A percentile compares a stretch with the other conserved stretches of the same genome.
Evolutionary conservation across 2,888 invertebrate genomes (phyloP).

Genomic region (Lepidochrysops patricia): DNA sequence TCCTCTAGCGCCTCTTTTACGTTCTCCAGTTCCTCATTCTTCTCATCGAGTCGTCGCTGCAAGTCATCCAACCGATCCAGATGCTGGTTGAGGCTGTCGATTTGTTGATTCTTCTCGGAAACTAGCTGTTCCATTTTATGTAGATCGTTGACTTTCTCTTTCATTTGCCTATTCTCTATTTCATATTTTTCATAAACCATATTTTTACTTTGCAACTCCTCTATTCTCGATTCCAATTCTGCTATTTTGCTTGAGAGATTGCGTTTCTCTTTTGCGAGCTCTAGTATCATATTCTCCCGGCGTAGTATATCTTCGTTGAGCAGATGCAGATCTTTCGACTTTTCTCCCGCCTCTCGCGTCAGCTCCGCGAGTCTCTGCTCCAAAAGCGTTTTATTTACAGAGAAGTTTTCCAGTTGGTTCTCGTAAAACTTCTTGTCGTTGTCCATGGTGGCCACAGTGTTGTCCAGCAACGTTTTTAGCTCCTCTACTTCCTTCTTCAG

Average conservation of each 20-base stretch:
- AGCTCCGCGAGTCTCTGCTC: constrained; percentile 74
- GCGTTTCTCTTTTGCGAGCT: constrained; percentile 73
- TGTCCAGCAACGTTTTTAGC: constrained; percentile 59
- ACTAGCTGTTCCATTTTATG: constrained; percentile 70
- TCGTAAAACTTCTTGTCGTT: constrained; percentile 74
- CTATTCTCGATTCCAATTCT: constrained; percentile 68
- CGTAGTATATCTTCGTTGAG: constrained; percentile 73
- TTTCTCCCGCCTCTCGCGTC: constrained; percentile 69
- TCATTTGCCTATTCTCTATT: constrained; percentile 60
- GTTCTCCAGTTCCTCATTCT: constrained; percentile 61
- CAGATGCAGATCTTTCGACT: constrained; percentile 66
- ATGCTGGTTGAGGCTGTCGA: constrained; percentile 66
- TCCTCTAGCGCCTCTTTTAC: constrained; percentile 64
- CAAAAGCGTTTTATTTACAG: constrained; percentile 66
- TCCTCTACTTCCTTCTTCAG: constrained; percentile 66
- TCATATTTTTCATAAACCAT: constrained; percentile 49
- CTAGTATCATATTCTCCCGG: constrained; percentile 73
- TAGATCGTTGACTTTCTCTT: constrained; percentile 62
- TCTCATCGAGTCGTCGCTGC: constrained; percentile 65
- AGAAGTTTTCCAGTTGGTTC: constrained; percentile 68
- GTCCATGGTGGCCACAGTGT: constrained; percentile 66
- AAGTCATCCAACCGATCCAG: constrained; percentile 63
- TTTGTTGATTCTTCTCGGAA: constrained; percentile 71
- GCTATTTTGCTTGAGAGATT: constrained; percentile 60
- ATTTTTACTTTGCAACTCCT: constrained; percentile 62